Conservation (phyloP, 2,797 vertebrate species). For the Poecilia velifera region DNA sequence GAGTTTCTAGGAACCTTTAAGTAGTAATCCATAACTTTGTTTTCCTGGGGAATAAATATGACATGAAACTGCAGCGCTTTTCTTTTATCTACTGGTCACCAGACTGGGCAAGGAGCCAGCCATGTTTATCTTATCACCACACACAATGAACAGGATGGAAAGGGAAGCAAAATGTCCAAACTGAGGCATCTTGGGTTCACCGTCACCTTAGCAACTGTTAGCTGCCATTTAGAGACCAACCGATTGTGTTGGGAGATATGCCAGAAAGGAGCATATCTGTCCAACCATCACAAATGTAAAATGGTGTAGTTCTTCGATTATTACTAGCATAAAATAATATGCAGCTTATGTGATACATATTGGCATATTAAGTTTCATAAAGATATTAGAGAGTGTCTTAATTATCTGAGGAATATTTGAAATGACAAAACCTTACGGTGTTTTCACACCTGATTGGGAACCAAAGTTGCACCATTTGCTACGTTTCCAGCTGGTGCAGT, state of each 20-base stretch:
- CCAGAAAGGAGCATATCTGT: not conserved
- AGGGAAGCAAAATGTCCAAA: not conserved
- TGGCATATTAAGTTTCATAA: not conserved
- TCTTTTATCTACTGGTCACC: not conserved
- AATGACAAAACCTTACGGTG: not conserved
- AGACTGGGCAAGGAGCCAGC: not conserved
- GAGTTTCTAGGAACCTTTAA: too few species aligned
- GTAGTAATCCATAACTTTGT: not conserved
- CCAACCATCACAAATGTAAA: not conserved
- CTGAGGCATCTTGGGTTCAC: not conserved
- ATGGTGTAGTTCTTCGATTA: not conserved
- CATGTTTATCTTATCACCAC: not conserved
- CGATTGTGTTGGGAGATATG: not conserved
- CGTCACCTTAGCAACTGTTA: not conserved
- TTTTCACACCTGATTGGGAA: too few species aligned
- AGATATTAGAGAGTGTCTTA: not conserved
- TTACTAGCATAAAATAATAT: not conserved
- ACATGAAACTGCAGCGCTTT: not conserved
- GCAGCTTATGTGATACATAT: not conserved
- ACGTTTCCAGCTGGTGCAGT: too few species aligned
- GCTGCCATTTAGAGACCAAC: not conserved
- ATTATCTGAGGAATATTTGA: not conserved
- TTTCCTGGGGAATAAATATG: not conserved
- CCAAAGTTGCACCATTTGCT: too few species aligned
- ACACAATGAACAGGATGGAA: not conserved